A percentile compares a stretch with the other conserved stretches of the same genome.
These are phyloP conservation scores for Gerris buenoi DNA, from an alignment of 1,140 invertebrate genomes.

Conservation along the genomic window DNA sequence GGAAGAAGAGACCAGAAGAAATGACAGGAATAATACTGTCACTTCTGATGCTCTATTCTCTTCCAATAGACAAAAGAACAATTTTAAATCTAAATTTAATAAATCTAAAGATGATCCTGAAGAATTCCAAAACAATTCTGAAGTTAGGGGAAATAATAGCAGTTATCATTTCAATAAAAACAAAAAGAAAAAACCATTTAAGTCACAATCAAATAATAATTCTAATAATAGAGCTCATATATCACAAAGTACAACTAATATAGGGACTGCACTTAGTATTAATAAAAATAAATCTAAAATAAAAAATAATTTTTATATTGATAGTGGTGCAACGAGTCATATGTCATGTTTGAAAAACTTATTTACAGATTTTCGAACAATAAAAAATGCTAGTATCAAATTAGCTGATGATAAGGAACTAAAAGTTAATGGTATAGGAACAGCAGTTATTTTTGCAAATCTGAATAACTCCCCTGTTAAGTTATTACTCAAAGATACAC, in stretches of 20 bases:
- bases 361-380: background rate
- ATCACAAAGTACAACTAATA: background rate
- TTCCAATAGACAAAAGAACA: background rate
- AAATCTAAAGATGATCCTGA: too few species aligned
- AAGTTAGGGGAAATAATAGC: too few species aligned
- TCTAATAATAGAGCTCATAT: background rate
- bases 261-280: background rate
- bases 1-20: background rate
- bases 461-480: background rate
- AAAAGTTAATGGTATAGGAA: background rate
- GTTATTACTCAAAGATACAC: background rate
- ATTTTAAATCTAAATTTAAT: background rate
- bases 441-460: background rate
- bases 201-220: background rate
- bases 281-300: background rate
- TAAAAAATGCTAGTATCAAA: background rate
- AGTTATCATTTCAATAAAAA: background rate
- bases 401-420: background rate
- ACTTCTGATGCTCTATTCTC: background rate
- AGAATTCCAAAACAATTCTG: too few species aligned
- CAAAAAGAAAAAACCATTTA: background rate
- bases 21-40: background rate
- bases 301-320: background rate
- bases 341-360: background rate
- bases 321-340: background rate